These are phyloP conservation scores for Gadus macrocephalus DNA, from an alignment of 2,113 vertebrate genomes.

Conservation along the genomic window DNA sequence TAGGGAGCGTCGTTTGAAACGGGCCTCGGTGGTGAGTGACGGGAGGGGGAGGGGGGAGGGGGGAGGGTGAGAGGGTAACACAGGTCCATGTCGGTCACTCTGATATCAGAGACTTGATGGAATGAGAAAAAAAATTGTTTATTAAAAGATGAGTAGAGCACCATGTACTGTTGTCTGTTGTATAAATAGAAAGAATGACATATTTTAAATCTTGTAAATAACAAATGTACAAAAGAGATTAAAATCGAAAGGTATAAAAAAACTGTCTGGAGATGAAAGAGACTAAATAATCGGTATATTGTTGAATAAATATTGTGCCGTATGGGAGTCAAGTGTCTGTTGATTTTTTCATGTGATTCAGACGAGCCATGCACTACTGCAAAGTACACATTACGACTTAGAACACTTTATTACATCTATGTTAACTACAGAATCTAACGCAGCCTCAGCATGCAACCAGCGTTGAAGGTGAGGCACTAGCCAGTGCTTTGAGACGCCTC, in stretches of 20 bases:
- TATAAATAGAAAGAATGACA: constrained; percentile 84
- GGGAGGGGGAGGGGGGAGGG: constrained; percentile 34
- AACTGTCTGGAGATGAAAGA: constrained; percentile 80
- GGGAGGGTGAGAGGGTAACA: neutral
- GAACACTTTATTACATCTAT: too few species aligned
- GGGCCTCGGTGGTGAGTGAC: too few species aligned
- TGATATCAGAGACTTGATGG: constrained; percentile 59
- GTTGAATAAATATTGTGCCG: constrained; percentile 97
- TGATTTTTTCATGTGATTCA: neutral
- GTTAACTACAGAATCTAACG: too few species aligned
- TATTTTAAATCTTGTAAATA: constrained; percentile 99
- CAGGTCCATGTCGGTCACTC: constrained; percentile 19
- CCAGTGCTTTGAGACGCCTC: too few species aligned
- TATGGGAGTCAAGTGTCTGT: constrained; percentile 46
- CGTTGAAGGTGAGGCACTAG: too few species aligned
- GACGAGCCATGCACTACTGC: neutral
- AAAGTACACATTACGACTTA: neutral
- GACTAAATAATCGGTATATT: constrained; percentile 83
- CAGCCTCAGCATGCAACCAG: too few species aligned
- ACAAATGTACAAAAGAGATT: constrained; percentile 83
- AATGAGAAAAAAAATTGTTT: constrained; percentile 72
- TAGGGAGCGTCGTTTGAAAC: too few species aligned
- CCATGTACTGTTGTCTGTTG: constrained; percentile 86
- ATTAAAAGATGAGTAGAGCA: constrained; percentile 55
- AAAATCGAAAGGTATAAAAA: constrained; percentile 33